Base-by-base conservation (phyloP, 1,140 invertebrate genomes). In the Eciton burchellii region DNA sequence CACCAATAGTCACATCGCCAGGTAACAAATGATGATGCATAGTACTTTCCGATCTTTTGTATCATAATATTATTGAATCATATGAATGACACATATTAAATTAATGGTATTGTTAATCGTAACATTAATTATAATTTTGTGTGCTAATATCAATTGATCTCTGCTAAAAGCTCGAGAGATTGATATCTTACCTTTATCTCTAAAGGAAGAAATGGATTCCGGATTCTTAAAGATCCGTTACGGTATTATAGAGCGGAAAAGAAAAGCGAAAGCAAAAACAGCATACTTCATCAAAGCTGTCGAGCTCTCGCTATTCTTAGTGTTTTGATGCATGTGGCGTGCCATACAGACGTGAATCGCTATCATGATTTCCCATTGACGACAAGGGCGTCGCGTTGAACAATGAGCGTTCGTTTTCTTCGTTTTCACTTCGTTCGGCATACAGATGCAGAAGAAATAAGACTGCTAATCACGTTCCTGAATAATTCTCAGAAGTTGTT, bases 361-460 rank as follows among this genome's bases (percentile, higher is more conserved):
- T 59, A 59, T 43, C 57, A 82, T 74, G 74, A 84, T 87, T 88
- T 87, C 47, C 71, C 56, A 88, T 65, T 66, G 82, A 54, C 82
- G 71, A 60, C 71, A 81, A 72, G 35, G 52, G 35, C 74, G 41
- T 87, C 52, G 9, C 60, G 35, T 87, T 87, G 52, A 57, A 88
- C 86, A 88, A 87, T 82, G 72, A 63, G 59, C 49, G 56, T 82
- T 21, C 84, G 86, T 91, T 90, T 91, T 89, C 88, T 90, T 90
- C 74, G 83, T 89, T 91, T 91, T 90, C 88, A 91, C 89, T 54
- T 35, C 21, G 29, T 74, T 74, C 45, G 29, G 57, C 63, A 76
- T 77, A 72, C 70, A 66, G 66, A 66, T 54, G 19, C 1, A 26
- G n/a, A 72, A 74, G 47, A 19, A 74, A 82, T 85, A 19, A 52